phyloP scores from a whole-genome alignment of 2,888 invertebrate species.

The Ichneumoninae sp. region DNA sequence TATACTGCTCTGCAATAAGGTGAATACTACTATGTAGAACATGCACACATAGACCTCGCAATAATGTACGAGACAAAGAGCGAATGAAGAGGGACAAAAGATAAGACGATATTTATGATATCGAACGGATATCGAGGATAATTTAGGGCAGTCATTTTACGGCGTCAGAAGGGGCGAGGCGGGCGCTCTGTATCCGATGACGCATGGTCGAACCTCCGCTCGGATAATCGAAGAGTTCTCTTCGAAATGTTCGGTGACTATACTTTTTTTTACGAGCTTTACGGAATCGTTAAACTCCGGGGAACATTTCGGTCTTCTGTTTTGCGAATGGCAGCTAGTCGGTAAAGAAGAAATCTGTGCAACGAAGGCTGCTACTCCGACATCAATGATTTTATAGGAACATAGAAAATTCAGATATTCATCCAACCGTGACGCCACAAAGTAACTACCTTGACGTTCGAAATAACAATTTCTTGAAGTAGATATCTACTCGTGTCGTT shows the following conservation, averaged over 20 bases:
- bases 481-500: neutral
- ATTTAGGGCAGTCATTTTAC: neutral
- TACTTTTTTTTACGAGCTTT: slow-evolving; percentile 18
- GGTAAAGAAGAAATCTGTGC: too few species aligned
- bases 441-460: too few species aligned
- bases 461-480: slow-evolving; percentile 20
- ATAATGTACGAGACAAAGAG: slow-evolving; percentile 13
- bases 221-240: neutral
- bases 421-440: too few species aligned
- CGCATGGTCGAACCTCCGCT: neutral
- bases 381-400: too few species aligned
- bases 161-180: neutral
- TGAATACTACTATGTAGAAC: slow-evolving; percentile 25
- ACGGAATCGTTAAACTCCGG: neutral
- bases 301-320: neutral
- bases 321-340: neutral
- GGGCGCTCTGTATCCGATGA: neutral
- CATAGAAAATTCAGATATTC: too few species aligned
- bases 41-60: slow-evolving; percentile 26
- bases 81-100: slow-evolving; percentile 1
- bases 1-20: slow-evolving; percentile 38
- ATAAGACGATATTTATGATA: slow-evolving; percentile 56
- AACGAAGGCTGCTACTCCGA: too few species aligned
- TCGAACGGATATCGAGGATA: slow-evolving; percentile 17
- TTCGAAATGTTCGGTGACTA: neutral